Conservation (phyloP, 2,888 invertebrate species). For the Gisinianus flammeolus region DNA sequence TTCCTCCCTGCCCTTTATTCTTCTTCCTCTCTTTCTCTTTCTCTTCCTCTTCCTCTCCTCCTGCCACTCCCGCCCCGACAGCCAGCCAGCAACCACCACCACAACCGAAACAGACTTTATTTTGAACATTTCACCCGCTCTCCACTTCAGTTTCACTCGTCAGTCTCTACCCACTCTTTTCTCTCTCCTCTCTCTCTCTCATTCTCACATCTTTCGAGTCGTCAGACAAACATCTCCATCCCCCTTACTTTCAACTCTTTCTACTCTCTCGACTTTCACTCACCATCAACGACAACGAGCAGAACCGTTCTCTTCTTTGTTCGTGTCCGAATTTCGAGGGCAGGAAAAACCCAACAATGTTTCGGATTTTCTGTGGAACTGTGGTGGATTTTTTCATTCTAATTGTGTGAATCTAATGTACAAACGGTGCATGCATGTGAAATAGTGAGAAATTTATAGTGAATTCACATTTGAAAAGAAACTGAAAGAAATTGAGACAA, state of each 20-base stretch:
- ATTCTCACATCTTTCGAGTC: not conserved
- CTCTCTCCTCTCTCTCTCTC: not conserved
- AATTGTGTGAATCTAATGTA: not conserved
- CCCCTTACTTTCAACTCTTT: not conserved
- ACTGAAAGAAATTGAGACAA: not conserved
- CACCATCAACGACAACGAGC: not conserved
- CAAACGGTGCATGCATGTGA: not conserved
- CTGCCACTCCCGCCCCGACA: not conserved
- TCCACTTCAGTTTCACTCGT: conserved; percentile 28
- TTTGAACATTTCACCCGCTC: conserved; percentile 26
- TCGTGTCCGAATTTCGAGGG: not conserved
- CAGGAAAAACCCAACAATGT: too few relatives aligned
- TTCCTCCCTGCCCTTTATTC: not conserved
- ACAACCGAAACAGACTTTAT: conserved; percentile 2
- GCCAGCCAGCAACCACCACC: not conserved
- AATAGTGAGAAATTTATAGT: not conserved
- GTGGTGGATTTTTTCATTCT: not conserved
- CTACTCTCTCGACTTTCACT: not conserved
- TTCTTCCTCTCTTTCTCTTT: not conserved
- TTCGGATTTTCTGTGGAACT: too few relatives aligned
- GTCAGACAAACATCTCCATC: not conserved
- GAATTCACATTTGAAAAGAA: not conserved
- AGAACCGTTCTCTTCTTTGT: not conserved
- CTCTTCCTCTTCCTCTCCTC: not conserved
- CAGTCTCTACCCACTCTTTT: not conserved